Evolutionary conservation across 2,888 invertebrate species (phyloP), one percentile per base, ranked within the genome.

Genomic region (Dynastes maya): DNA sequence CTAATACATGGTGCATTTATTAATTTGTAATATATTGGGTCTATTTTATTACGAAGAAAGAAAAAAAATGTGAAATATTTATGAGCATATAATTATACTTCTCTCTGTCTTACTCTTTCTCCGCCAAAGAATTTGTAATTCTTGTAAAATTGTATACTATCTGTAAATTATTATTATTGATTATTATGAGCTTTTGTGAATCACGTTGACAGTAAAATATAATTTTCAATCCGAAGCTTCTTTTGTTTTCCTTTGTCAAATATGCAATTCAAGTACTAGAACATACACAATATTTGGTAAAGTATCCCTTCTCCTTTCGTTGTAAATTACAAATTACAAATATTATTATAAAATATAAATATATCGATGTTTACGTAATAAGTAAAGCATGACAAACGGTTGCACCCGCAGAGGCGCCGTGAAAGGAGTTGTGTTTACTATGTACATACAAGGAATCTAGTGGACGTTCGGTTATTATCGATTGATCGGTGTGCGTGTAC

Each of bases 161-260:
- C 76, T 82, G 80, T 79, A 79, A 81, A 80, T 81, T 81, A 80
- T 82, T 80, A 77, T 80, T 80, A 80, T 78, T 78, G 68, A 80
- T 80, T 78, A 78, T 79, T 83, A 81, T 80, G 86, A 88, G 88
- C 88, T 89, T 89, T 88, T 88, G 88, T 89, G 88, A 88, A 82
- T 88, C 88, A 88, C 87, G 86, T 87, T 87, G 85, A 85, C 83
- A 85, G 82, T 84, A 86, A 87, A 80, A 87, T 88, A 88, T 88
- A 87, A 88, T 88, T 88, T 88, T 87, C 86, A 87, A 87, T 87
- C 86, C 85, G 84, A 82, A 85, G 53, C 37, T 74, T 49, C 71
- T 80, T 76, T 53, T 51, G 51, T 76, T 63, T 13, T 58, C 22
- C 22, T 55, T 22, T 2, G 55, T 16, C 5, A n/a, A 16, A 55